Evolutionary conservation across 2,888 invertebrate genomes (phyloP), one percentile per base, ranked within the genome.

Genomic region (Cephus pulcher): DNA sequence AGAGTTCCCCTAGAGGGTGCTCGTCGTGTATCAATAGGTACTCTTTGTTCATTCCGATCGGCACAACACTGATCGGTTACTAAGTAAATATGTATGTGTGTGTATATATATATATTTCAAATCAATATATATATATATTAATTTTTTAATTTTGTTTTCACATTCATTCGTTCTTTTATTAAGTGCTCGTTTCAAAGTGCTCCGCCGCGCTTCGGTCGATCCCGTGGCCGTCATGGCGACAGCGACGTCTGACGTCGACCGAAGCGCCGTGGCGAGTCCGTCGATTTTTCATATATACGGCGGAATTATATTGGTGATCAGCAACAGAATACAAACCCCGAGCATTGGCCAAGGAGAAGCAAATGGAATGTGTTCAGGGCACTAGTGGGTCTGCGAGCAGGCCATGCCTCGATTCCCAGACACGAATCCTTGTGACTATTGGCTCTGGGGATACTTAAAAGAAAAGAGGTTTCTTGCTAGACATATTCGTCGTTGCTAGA

Each of bases 251-350:
- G 23, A 23, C 56, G 56, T 56, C 56, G 56, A 56, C 56, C 56
- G 56, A 56, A 56, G 56, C 56, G 56, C 56, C 56, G 56, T 23
- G 56, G 56, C 56, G 23, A 56, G 56, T 56, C 56, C 56, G 56
- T 56, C 56, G 56, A 56, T 23, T 56, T 56, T 56, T 56, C 56
- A 56, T 56, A 56, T 71, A 71, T 30, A 71, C 71, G 71, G 71
- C 34, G 71, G 71, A 71, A 33, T 71, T 33, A 71, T 75, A 88
- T 88, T 87, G 87, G 86, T 88, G 88, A 88, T 88, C 88, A 88
- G 88, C 88, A 88, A 87, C 88, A 88, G 86, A 88, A 88, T 88
- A 88, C 88, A 88, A 88, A 88, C 88, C 88, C 88, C 88, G 88
- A 88, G 87, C 87, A 87, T 87, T 88, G 88, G 88, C 88, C 88